phyloP scores from a whole-genome alignment of 2,888 invertebrate species.

The Clostera curtula region DNA sequence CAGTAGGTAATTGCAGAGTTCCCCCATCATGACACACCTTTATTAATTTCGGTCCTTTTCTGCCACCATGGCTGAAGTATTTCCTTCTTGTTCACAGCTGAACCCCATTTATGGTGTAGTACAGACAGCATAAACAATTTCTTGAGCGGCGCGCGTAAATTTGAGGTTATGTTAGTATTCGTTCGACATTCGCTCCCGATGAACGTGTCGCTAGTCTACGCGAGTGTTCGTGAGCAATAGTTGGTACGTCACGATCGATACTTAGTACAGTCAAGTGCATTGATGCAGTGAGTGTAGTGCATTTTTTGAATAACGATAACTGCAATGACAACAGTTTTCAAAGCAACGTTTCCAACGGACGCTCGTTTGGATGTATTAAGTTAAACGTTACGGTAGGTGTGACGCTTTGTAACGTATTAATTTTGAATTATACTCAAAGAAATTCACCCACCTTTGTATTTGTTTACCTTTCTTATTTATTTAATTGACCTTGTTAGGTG shows the following conservation, averaged over 20 bases:
- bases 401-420: constrained; percentile 11
- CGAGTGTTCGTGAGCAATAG: constrained; percentile 37
- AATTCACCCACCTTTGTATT: neutral
- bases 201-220: constrained; percentile 39
- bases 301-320: constrained; percentile 22
- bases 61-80: constrained; percentile 25
- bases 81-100: constrained; percentile 43
- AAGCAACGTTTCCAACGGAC: constrained; percentile 34
- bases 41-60: constrained; percentile 40
- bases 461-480: constrained; percentile 2
- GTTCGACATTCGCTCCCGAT: constrained; percentile 52
- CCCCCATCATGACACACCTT: constrained; percentile 40
- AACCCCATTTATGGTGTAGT: constrained; percentile 60
- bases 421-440: neutral
- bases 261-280: constrained; percentile 49
- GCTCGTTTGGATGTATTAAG: constrained; percentile 34
- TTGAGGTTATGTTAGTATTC: constrained; percentile 73
- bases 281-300: constrained; percentile 35
- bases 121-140: constrained; percentile 65
- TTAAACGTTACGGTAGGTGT: constrained; percentile 24
- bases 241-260: constrained; percentile 53
- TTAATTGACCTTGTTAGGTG: constrained; percentile 1
- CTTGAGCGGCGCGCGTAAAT: constrained; percentile 62
- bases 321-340: constrained; percentile 35
- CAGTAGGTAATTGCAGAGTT: too few relatives aligned